Evolutionary conservation across 2,113 vertebrate genomes (phyloP), one percentile per base, ranked within the genome.

Genomic region (Hemicordylus capensis): DNA sequence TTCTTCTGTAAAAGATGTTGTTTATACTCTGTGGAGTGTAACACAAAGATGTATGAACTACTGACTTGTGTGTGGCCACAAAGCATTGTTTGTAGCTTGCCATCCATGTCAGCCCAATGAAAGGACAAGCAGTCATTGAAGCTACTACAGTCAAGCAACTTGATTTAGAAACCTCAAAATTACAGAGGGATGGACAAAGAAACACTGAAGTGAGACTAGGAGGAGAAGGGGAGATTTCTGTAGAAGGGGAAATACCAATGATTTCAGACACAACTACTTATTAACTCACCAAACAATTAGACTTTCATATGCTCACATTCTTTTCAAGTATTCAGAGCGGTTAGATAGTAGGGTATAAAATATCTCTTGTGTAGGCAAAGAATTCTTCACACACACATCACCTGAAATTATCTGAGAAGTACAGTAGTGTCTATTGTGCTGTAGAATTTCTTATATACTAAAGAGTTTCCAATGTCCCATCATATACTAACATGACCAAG

Each of bases 71-170:
- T 17, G 4, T 69, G 58, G 76, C 90, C 2, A 5, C 46, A 54
- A 0, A 0, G 67, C 28, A 94, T 93, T 94, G 93, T 94, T 89
- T 6, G 9, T 85, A 86, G 64, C 90, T 76, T 51, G 59, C 70
- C 90, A 93, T 46, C 90, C 93, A 54, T 94, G 91, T 88, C 91
- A 90, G 59, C 79, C 70, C 59, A 24, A 61, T 31, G 0, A 85
- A 81, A 89, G 85, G 86, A 63, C 85, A 51, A 64, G 0, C 2
- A 86, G 90, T 87, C 22, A 90, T 88, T 72, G 69, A 48, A 86
- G 46, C 17, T 34, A 82, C 63, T 82, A 63, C 44, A 64, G 31
- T 0, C 0, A 54, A 81, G 74, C 67, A 81, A 19, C 6, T 81
- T 89, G 24, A 34, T 83, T 88, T 84, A 84, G 85, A 90, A 78